Base-by-base conservation (phyloP, 2,113 vertebrate genomes). In the Herpetotheres cachinnans region DNA sequence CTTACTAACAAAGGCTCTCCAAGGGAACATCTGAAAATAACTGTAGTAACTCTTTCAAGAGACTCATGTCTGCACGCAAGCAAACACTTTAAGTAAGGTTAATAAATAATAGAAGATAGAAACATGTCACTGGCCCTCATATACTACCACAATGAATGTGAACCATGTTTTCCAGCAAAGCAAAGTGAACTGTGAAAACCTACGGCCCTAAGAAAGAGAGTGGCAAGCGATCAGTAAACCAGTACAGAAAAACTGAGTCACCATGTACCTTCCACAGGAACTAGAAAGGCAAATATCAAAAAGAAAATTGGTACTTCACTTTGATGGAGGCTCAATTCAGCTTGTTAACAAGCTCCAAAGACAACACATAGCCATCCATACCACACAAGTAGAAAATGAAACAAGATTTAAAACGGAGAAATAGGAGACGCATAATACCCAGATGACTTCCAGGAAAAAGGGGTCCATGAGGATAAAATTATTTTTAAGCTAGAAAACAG, bases 231-330 rank as follows among this genome's bases (percentile, higher is more conserved):
- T 70, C 78, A 96, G 82, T 34, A 91, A 95, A 86, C 63, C 46
- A 49, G 54, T 82, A 89, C 71, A 97, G 96, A 96, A 95, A 93
- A 95, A 70, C 61, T 97, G 96, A 97, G 86, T 97, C 97, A 98
- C 55, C 14, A 1, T 26, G 30, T 32, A 65, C 47, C 56, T 93
- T 93, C 96, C 92, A 91, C 77, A 97, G 85, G 54, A 94, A 91
- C 63, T 86, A 56, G 70, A 94, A 88, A 95, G 70, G 55, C 36
- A 95, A 86, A 32, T n/a, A 91, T 50, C 61, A 73, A 49, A 79
- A 94, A 32, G 77, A 94, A 92, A 93, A 85, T 9, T 84, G 65
- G 34, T 44, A 81, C 14, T 77, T 88, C 63, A 44, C 30, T 49
- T 42, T 17, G 38, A 90, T 12, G 21, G 36, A 86, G n/a, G 26